Conservation (phyloP, 2,113 vertebrate genomes). For the Phaethornis superciliosus region DNA sequence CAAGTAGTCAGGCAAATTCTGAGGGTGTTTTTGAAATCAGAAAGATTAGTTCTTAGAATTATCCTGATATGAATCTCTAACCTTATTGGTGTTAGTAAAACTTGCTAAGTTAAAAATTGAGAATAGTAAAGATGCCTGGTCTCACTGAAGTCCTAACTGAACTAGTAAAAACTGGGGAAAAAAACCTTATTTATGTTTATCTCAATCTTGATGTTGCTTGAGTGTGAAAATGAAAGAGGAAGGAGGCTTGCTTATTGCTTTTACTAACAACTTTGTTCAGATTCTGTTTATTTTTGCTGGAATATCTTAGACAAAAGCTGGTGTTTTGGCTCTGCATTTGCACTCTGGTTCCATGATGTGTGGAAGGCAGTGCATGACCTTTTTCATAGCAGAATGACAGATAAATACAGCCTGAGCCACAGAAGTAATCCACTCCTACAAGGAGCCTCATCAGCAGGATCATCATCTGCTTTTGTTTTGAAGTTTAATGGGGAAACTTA, state of each 20-base stretch:
- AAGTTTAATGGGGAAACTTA: slow-evolving; percentile 50
- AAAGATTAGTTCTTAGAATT: neutral
- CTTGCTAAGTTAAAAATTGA: neutral
- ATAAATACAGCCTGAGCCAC: neutral
- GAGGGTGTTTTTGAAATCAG: neutral
- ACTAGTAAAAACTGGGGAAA: neutral
- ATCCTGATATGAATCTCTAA: neutral
- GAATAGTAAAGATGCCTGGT: neutral
- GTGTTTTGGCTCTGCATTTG: neutral
- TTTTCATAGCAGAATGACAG: slow-evolving; percentile 13
- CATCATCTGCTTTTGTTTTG: slow-evolving; percentile 58
- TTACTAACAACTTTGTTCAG: neutral
- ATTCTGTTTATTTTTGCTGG: slow-evolving; percentile 8
- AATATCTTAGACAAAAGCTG: neutral
- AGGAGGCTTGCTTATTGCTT: neutral
- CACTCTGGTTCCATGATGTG: neutral
- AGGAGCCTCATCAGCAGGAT: slow-evolving; percentile 31
- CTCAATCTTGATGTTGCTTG: neutral
- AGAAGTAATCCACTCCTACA: neutral
- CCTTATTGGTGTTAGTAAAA: neutral
- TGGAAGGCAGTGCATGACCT: neutral
- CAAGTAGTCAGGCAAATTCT: neutral
- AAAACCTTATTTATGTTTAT: neutral
- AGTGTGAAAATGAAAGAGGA: neutral
- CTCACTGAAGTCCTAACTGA: neutral